Evolutionary conservation across 1,140 invertebrate genomes (phyloP).

Genomic region (Pseudomyrmex dendroicus): DNA sequence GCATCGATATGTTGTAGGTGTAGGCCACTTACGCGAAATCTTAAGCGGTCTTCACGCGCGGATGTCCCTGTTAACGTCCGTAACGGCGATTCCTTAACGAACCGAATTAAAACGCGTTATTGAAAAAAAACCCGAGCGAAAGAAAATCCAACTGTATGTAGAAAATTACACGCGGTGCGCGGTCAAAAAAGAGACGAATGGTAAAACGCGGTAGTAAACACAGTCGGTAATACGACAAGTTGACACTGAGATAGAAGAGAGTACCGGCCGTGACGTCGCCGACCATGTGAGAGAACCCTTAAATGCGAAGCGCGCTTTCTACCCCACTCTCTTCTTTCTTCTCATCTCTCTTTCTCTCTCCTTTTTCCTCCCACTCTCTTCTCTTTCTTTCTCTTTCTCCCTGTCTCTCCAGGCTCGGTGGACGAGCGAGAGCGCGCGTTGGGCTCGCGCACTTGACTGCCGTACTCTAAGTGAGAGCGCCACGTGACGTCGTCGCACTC

Average conservation of each 20-base stretch:
- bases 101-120: background rate
- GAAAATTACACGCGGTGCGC: background rate
- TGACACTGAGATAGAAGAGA: background rate
- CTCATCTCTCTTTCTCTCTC: too few relatives aligned
- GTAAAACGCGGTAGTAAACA: conserved; percentile 1
- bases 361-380: background rate
- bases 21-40: conserved; percentile 18
- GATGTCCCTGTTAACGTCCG: background rate
- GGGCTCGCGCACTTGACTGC: conserved; percentile 66
- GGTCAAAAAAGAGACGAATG: background rate
- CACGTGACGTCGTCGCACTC: conserved; percentile 63
- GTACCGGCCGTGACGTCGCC: conserved; percentile 17
- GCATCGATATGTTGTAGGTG: conserved; percentile 38
- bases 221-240: conserved; percentile 13
- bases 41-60: conserved; percentile 26
- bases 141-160: background rate
- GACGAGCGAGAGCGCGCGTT: conserved; percentile 53
- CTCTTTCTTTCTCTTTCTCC: too few relatives aligned
- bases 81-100: background rate
- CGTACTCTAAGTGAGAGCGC: conserved; percentile 61
- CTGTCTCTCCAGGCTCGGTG: background rate
- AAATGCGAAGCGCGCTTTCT: conserved; percentile 24
- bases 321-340: background rate
- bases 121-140: background rate
- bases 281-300: conserved; percentile 55